Conservation (phyloP, 2,888 invertebrate species). For the Melanophora roralis region DNA sequence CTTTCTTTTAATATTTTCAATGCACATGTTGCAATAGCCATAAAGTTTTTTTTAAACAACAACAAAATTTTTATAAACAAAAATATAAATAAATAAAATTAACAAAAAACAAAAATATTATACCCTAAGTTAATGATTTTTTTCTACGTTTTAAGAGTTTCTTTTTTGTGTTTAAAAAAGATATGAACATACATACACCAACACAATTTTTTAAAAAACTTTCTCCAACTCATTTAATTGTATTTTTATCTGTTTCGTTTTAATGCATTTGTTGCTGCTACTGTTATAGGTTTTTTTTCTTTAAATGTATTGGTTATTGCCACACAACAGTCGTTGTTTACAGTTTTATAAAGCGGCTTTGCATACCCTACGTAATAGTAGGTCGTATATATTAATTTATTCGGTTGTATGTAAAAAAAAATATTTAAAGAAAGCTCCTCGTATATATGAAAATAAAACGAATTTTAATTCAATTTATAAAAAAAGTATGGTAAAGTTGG, state of each 20-base stretch:
- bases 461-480: too few relatives aligned
- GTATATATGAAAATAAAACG: too few relatives aligned
- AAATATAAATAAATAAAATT: not conserved
- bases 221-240: slow-evolving; percentile 24
- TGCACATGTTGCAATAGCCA: slow-evolving; percentile 13
- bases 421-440: too few relatives aligned
- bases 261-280: not conserved
- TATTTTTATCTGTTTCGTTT: not conserved
- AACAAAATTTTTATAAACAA: not conserved
- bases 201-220: slow-evolving; percentile 29
- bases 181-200: not conserved
- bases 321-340: not conserved
- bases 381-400: too few relatives aligned
- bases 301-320: not conserved
- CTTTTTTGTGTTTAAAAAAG: slow-evolving; percentile 3
- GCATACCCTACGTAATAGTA: not conserved
- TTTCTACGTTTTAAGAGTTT: not conserved
- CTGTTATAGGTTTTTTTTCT: not conserved
- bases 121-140: slow-evolving; percentile 9
- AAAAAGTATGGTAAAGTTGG: too few relatives aligned
- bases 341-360: not conserved
- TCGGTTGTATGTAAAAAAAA: too few relatives aligned
- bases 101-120: not conserved
- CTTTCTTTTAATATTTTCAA: not conserved
- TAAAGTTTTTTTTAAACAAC: slow-evolving; percentile 2